Percentiles rank a stretch among this genome's conserved stretches.
Evolutionary conservation across 1,140 invertebrate genomes (phyloP).

Genomic region (Heliconius congener): DNA sequence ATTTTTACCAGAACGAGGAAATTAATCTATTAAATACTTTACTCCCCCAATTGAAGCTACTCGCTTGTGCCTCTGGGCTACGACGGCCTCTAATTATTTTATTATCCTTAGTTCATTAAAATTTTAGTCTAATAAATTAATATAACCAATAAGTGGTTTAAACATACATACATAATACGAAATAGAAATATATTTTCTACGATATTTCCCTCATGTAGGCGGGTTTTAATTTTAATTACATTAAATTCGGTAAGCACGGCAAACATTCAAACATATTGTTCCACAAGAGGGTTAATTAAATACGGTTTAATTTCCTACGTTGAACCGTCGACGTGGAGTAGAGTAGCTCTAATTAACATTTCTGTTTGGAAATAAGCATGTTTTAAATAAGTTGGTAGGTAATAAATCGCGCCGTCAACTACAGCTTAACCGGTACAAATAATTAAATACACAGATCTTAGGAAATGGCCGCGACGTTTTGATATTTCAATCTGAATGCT

Average conservation of each 20-base stretch:
- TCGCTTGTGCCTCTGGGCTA: too few species aligned
- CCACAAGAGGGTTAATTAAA: conserved; percentile 31
- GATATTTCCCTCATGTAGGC: background rate
- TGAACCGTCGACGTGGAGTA: conserved; percentile 23
- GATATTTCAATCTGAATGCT: conserved; percentile 6
- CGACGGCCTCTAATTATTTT: too few species aligned
- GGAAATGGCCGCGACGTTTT: background rate
- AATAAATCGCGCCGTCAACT: conserved; percentile 23
- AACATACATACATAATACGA: too few species aligned
- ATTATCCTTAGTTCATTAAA: too few species aligned
- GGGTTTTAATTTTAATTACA: conserved; percentile 29
- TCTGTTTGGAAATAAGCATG: conserved; percentile 23
- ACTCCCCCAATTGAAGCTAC: too few species aligned
- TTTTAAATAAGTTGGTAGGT: conserved; percentile 15
- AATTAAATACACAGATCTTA: conserved; percentile 18
- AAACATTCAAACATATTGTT: conserved; percentile 36
- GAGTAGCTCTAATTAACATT: conserved; percentile 28
- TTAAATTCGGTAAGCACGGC: conserved; percentile 28
- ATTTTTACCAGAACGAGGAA: too few species aligned
- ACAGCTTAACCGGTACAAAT: conserved; percentile 7
- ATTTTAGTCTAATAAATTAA: too few species aligned
- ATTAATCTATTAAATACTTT: too few species aligned
- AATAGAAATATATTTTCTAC: background rate
- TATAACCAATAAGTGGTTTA: too few species aligned
- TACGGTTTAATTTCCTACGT: conserved; percentile 36